Evolutionary conservation across 2,113 vertebrate genomes (phyloP).

Genomic region (Daboia siamensis): DNA sequence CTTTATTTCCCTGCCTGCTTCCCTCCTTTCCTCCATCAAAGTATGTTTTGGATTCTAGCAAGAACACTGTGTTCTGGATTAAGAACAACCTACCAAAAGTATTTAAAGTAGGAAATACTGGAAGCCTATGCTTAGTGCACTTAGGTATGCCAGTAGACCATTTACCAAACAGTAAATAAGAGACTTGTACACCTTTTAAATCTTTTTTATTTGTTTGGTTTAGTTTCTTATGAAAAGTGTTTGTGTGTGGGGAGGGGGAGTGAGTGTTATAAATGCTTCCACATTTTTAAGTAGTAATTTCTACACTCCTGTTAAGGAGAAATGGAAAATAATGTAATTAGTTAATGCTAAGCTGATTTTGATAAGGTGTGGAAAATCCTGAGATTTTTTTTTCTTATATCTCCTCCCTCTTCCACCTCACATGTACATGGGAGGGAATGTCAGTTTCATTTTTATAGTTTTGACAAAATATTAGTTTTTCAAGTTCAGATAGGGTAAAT

Average conservation of each 20-base stretch:
- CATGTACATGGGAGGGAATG: not conserved
- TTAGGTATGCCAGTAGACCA: constrained; percentile 42
- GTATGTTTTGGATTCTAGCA: constrained; percentile 16
- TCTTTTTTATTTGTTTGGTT: not conserved
- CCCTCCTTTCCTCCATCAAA: not conserved
- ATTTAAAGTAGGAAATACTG: constrained; percentile 44
- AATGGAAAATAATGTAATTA: not conserved
- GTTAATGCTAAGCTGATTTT: not conserved
- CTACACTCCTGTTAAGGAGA: not conserved
- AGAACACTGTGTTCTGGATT: constrained; percentile 8
- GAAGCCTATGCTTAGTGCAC: constrained; percentile 41
- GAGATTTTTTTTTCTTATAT: not conserved
- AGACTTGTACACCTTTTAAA: not conserved
- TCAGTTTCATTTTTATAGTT: not conserved
- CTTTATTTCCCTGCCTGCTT: not conserved
- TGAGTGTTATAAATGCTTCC: not conserved
- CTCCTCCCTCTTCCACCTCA: not conserved
- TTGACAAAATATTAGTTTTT: not conserved
- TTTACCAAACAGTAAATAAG: constrained; percentile 25
- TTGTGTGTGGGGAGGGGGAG: too few species aligned
- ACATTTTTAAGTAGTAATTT: not conserved
- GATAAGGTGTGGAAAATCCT: not conserved
- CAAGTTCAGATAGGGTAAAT: not conserved
- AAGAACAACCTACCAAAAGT: constrained; percentile 27
- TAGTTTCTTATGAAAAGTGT: not conserved